Base-by-base conservation (phyloP, 2,113 vertebrate species). In the Caranx melampygus region DNA sequence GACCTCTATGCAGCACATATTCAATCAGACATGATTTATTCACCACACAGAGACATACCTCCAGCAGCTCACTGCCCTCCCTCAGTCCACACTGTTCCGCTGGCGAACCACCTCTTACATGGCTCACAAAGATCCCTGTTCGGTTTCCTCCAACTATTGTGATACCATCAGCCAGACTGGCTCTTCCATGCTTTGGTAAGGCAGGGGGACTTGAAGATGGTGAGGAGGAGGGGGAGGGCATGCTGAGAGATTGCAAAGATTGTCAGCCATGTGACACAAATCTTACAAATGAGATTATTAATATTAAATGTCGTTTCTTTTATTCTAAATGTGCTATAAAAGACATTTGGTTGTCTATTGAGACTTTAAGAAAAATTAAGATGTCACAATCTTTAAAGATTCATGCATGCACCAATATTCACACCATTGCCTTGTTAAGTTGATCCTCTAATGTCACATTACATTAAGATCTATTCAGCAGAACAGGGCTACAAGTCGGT, bases 121-220 rank as follows among this genome's bases (percentile, higher is more conserved):
- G 94, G 52, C 95, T 96, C 49, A 97, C 92, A 9, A 96, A 96
- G 35, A 96, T 92, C 71, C 96, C 96, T 0, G 96, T 95, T 71
- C 44, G 91, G 92, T 96, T 97, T 58, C 96, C 97, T 49, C 96
- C 96, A 2, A 94, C 75, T 60, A 96, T 93, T 0, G 94, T 93
- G 67, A 96, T 92, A 35, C 95, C 94, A 35, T 95, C 89, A 0
- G 95, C 94, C 0, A 96, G 89, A 9, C 94, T 93, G 79, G 78
- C 81, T 94, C 52, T 93, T 63, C 76, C 74, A 74, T 62, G 91
- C 71, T 83, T 92, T 1, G 82, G 74, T 0, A 68, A 44, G 54
- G 72, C 52, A 21, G 88, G 68, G 11, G 89, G 86, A 3, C 88
- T 89, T 3, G 89, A 79, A 18, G 85, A 66, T 0, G 89, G 77